Evolutionary conservation across 2,888 invertebrate species (phyloP).

Genomic region (Aphodius granarius): DNA sequence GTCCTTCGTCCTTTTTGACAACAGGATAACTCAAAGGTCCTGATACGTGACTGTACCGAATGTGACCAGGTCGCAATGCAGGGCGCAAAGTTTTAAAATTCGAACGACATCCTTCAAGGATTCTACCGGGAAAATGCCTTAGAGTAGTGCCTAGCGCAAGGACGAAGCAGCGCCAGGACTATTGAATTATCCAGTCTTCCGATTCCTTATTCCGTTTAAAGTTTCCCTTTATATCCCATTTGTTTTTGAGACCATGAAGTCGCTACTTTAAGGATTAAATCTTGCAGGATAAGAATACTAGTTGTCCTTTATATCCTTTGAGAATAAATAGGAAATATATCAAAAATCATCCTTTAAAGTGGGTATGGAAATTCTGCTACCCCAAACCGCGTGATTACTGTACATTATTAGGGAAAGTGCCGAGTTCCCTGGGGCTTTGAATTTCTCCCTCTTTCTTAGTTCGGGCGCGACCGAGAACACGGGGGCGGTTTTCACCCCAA

Average conservation of each 20-base stretch:
- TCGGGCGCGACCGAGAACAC: background rate
- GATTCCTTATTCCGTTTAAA: background rate
- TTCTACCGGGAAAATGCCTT: background rate
- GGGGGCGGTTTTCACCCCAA: background rate
- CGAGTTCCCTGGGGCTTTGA: background rate
- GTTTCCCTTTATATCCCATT: background rate
- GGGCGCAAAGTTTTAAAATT: background rate
- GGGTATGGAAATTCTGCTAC: background rate
- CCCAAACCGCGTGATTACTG: constrained; percentile 6
- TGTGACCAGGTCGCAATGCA: background rate
- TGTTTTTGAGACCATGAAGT: background rate
- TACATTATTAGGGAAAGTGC: constrained; percentile 10
- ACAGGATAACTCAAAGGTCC: background rate
- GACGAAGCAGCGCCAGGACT: background rate
- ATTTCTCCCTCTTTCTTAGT: constrained; percentile 1
- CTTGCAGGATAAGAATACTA: too few relatives aligned
- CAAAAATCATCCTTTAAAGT: background rate
- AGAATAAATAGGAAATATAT: too few relatives aligned
- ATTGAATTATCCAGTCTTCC: background rate
- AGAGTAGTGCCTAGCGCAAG: background rate
- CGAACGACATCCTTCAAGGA: background rate
- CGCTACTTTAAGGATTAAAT: background rate
- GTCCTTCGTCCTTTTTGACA: too few relatives aligned
- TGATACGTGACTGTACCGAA: background rate
- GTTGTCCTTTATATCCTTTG: background rate